Evolutionary conservation across 2,797 vertebrate species (phyloP).

Genomic region (Serranus cabrilla): DNA sequence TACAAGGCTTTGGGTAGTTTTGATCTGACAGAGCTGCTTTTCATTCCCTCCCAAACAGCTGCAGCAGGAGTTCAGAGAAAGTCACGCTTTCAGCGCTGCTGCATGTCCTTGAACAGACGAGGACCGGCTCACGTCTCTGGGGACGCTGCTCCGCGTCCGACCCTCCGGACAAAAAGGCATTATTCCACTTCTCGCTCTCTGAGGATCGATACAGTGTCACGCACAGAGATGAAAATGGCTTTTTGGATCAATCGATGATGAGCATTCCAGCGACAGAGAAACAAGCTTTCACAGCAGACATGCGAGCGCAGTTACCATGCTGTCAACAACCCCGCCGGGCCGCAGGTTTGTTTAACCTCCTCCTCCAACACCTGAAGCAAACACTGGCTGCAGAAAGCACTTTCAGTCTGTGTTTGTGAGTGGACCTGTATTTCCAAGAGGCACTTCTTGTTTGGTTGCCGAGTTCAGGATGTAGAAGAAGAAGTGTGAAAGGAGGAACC

Average conservation of each 20-base stretch:
- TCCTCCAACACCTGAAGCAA: too few relatives aligned
- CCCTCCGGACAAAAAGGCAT: not conserved
- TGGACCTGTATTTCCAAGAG: constrained; percentile 41
- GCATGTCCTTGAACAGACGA: not conserved
- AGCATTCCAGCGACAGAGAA: constrained; percentile 20
- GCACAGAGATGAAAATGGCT: constrained; percentile 20
- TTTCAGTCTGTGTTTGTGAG: not conserved
- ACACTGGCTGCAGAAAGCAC: constrained; percentile 1
- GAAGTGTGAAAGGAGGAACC: constrained; percentile 1
- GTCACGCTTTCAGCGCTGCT: not conserved
- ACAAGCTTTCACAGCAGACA: constrained; percentile 27
- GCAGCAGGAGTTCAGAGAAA: not conserved
- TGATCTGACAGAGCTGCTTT: not conserved
- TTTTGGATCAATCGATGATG: constrained; percentile 4
- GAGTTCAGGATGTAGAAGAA: constrained; percentile 10
- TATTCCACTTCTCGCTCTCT: not conserved
- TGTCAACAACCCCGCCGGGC: not conserved
- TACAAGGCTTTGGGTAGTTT: constrained; percentile 8
- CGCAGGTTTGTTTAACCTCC: not conserved
- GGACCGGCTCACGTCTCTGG: not conserved
- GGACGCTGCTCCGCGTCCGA: not conserved
- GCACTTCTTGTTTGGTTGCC: constrained; percentile 51
- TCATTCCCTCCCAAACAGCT: not conserved
- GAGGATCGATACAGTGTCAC: constrained; percentile 10
- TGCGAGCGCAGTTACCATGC: constrained; percentile 21